phyloP scores from a whole-genome alignment of 2,888 invertebrate genomes.

The Eristalinus aeneus region DNA sequence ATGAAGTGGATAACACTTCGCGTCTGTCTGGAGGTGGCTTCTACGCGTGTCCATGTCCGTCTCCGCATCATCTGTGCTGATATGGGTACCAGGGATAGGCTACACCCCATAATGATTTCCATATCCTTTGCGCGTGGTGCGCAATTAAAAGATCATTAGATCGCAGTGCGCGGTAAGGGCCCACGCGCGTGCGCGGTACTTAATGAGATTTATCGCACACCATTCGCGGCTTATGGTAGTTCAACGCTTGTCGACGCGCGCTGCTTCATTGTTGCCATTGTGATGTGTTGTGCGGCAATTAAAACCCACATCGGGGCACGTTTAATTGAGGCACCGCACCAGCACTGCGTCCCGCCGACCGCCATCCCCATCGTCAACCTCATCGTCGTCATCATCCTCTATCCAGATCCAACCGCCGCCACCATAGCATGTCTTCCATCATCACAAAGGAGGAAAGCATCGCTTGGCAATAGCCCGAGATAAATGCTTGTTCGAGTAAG shows the following conservation, averaged over 20 bases:
- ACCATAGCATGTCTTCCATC: slow-evolving; percentile 51
- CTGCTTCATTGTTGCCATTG: slow-evolving; percentile 62
- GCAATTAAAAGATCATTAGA: slow-evolving; percentile 70
- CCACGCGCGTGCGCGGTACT: slow-evolving; percentile 54
- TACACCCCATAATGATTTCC: slow-evolving; percentile 48
- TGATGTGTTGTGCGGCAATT: slow-evolving; percentile 67
- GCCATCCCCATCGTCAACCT: not conserved
- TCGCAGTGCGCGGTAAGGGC: slow-evolving; percentile 18
- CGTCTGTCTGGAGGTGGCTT: not conserved
- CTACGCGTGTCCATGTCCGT: slow-evolving; percentile 31
- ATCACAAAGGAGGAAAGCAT: slow-evolving; percentile 61
- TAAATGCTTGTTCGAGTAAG: slow-evolving; percentile 19
- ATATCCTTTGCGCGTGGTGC: slow-evolving; percentile 56
- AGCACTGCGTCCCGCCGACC: no score
- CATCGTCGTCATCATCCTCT: not conserved
- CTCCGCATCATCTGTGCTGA: slow-evolving; percentile 55
- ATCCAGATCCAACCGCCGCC: not conserved
- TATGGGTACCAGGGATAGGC: slow-evolving; percentile 36
- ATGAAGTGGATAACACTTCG: slow-evolving; percentile 59
- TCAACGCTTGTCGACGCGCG: slow-evolving; percentile 62
- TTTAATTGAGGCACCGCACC: slow-evolving; percentile 67
- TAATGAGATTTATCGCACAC: slow-evolving; percentile 67
- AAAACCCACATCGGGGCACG: slow-evolving; percentile 68
- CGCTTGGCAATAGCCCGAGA: slow-evolving; percentile 17
- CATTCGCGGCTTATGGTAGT: slow-evolving; percentile 47